Conservation (phyloP, 1,140 invertebrate species). For the Drosophila nebulosa region DNA sequence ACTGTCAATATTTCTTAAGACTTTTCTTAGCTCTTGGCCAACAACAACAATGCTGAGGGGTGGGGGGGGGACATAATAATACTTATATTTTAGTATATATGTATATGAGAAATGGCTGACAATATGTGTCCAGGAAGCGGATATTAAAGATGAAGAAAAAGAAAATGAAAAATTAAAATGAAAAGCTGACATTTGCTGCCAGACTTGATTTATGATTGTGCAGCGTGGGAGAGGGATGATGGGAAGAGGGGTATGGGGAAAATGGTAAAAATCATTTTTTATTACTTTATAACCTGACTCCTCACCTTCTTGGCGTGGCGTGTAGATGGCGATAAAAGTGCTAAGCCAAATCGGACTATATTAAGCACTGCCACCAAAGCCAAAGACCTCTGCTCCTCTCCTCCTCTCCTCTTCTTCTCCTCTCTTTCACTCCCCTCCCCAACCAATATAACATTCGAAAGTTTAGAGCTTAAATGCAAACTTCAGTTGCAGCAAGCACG, state of each 20-base stretch:
- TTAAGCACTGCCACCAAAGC: constrained; percentile 1
- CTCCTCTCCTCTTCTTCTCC: too few relatives aligned
- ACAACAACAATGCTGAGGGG: not conserved
- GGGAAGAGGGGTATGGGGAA: not conserved
- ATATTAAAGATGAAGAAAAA: constrained; percentile 64
- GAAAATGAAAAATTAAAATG: constrained; percentile 45
- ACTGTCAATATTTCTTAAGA: too few relatives aligned
- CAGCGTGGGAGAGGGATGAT: not conserved
- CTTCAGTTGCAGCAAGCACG: not conserved
- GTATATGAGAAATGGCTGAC: constrained; percentile 23
- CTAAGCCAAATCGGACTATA: constrained; percentile 14
- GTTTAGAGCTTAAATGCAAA: not conserved
- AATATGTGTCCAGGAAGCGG: constrained; percentile 61
- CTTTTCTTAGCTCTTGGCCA: not conserved
- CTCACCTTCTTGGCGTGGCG: constrained; percentile 34
- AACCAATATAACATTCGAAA: not conserved
- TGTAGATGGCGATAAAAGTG: constrained; percentile 51
- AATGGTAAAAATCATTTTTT: constrained; percentile 6
- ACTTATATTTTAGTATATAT: constrained; percentile 14
- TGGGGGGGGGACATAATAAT: not conserved
- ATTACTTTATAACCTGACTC: constrained; percentile 3
- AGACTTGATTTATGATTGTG: constrained; percentile 35
- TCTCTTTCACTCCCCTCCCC: not conserved
- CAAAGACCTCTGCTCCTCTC: too few relatives aligned
- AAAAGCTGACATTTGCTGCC: constrained; percentile 35